Evolutionary conservation across 2,113 vertebrate species (phyloP).

Genomic region (Clarias batrachus): DNA sequence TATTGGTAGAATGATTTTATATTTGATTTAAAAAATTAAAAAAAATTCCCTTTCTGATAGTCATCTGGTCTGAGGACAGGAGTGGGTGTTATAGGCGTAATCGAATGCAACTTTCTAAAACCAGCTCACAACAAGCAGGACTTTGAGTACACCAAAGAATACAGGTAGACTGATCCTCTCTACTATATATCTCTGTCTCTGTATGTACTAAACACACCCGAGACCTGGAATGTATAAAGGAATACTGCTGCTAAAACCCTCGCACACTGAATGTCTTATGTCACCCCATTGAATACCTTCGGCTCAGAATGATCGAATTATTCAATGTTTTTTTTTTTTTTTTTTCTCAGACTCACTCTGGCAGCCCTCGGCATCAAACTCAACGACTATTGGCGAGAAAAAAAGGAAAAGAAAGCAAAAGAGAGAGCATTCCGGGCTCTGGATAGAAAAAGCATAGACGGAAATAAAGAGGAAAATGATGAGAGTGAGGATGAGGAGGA

Average conservation of each 20-base stretch:
- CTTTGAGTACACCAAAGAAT: slow-evolving; percentile 83
- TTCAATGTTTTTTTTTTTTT: not conserved
- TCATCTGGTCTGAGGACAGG: slow-evolving; percentile 69
- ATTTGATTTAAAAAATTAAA: too few species aligned
- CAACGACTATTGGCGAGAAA: slow-evolving; percentile 79
- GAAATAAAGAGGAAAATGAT: slow-evolving; percentile 25
- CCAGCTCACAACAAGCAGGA: slow-evolving; percentile 82
- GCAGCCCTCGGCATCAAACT: slow-evolving; percentile 78
- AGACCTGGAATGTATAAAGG: not conserved
- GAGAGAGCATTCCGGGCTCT: slow-evolving; percentile 62
- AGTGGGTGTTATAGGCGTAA: slow-evolving; percentile 77
- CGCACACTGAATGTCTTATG: not conserved
- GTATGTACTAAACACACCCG: not conserved
- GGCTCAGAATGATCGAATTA: not conserved
- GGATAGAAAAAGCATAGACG: slow-evolving; percentile 47
- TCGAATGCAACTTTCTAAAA: slow-evolving; percentile 82
- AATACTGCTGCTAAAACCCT: not conserved
- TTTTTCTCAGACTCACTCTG: slow-evolving; percentile 66
- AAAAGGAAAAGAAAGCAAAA: slow-evolving; percentile 68
- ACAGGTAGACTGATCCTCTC: slow-evolving; percentile 64
- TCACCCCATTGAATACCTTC: too few species aligned
- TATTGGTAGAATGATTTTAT: not conserved
- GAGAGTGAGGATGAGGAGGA: slow-evolving; percentile 35
- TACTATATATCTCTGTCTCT: not conserved
- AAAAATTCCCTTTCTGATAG: slow-evolving; percentile 61